phyloP scores from a whole-genome alignment of 1,140 invertebrate genomes.

The Aethina tumida region DNA sequence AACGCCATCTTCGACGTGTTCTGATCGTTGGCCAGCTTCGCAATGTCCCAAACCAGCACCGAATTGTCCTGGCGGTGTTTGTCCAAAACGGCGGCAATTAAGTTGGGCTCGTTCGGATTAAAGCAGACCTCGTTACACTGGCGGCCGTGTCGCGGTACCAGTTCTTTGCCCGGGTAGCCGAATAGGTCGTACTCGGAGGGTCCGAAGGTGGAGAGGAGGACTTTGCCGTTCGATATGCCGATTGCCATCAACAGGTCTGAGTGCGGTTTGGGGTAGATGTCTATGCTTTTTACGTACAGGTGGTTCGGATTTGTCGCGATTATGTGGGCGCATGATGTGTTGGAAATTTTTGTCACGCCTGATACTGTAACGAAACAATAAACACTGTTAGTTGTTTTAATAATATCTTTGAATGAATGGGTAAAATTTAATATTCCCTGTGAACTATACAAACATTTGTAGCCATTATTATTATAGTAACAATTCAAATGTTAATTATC shows the following conservation, averaged over 20 bases:
- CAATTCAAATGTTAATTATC: too few species aligned
- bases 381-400: too few species aligned
- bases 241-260: conserved; percentile 71
- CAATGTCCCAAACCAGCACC: conserved; percentile 71
- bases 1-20: conserved; percentile 11
- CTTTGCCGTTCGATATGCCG: conserved; percentile 77
- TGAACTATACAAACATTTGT: too few species aligned
- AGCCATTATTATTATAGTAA: too few species aligned
- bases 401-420: too few species aligned
- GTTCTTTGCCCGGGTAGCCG: conserved; percentile 62
- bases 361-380: too few species aligned
- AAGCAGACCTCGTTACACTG: conserved; percentile 82
- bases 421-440: too few species aligned
- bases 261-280: conserved; percentile 62
- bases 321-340: conserved; percentile 53
- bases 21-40: conserved; percentile 40
- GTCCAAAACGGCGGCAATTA: conserved; percentile 77
- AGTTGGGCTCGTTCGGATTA: conserved; percentile 75
- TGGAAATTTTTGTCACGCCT: conserved; percentile 60
- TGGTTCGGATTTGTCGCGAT: conserved; percentile 55
- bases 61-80: conserved; percentile 76
- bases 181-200: conserved; percentile 55
- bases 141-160: conserved; percentile 69
- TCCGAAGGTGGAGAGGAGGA: conserved; percentile 69
- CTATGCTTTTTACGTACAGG: conserved; percentile 65